Conservation (phyloP, 1,140 invertebrate genomes). For the Stenopsyche tienmushanensis region DNA sequence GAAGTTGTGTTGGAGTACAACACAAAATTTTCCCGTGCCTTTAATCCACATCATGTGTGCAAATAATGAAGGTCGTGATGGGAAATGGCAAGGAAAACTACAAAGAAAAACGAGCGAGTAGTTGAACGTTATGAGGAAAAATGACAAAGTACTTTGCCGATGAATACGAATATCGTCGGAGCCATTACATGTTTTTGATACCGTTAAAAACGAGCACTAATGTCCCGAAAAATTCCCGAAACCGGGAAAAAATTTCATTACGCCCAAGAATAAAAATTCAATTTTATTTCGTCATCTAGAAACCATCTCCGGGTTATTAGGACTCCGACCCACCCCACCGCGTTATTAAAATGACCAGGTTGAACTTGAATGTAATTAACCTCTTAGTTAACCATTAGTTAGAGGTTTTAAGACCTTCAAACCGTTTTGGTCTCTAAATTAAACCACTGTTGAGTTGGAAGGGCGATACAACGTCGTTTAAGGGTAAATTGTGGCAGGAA, state of each 20-base stretch:
- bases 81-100: not conserved
- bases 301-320: not conserved
- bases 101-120: not conserved
- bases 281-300: too few species aligned
- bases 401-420: slow-evolving; percentile 12
- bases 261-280: too few species aligned
- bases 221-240: too few species aligned
- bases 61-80: not conserved
- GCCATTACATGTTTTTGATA: too few species aligned
- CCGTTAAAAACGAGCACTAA: too few species aligned
- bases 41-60: not conserved
- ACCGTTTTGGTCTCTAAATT: slow-evolving; percentile 11
- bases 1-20: too few species aligned
- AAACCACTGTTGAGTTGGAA: not conserved
- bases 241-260: too few species aligned
- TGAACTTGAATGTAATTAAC: slow-evolving; percentile 24
- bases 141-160: not conserved
- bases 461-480: slow-evolving; percentile 19
- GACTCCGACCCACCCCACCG: not conserved
- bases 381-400: slow-evolving; percentile 24
- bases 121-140: not conserved
- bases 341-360: slow-evolving; percentile 28
- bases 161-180: too few species aligned
- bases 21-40: too few species aligned
- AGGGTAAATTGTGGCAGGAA: not conserved